Percentiles rank a stretch among this genome's conserved stretches.
Conservation (phyloP, 2,888 invertebrate genomes). For the Drosophila neonasuta region DNA sequence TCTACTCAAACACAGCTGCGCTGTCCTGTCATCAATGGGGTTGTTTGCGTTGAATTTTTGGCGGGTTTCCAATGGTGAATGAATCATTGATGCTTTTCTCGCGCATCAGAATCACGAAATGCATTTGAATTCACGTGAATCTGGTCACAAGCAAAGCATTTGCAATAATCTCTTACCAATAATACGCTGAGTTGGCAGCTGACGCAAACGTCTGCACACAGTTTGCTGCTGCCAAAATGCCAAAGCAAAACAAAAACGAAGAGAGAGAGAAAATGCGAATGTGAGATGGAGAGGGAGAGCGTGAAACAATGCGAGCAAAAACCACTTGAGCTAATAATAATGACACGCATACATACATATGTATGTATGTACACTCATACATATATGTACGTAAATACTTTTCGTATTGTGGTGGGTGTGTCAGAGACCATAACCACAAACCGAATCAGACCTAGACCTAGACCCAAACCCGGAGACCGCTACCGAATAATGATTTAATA, state of each 20-base stretch:
- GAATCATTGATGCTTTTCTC: constrained; percentile 20
- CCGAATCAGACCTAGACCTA: constrained; percentile 7
- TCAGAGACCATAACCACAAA: constrained; percentile 8
- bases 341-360: neutral
- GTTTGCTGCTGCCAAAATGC: constrained; percentile 14
- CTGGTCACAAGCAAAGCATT: neutral
- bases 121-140: constrained; percentile 18
- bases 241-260: constrained; percentile 39
- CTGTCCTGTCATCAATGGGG: constrained; percentile 25
- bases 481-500: constrained; percentile 7
- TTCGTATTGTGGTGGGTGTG: constrained; percentile 32
- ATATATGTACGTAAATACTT: neutral
- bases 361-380: too few species aligned
- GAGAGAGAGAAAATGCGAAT: constrained; percentile 4
- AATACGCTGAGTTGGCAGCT: constrained; percentile 52
- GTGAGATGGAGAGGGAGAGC: neutral
- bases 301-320: neutral
- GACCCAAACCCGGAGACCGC: constrained; percentile 8
- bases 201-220: constrained; percentile 19
- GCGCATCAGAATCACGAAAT: constrained; percentile 1
- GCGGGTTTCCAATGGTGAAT: constrained; percentile 31
- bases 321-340: constrained; percentile 24
- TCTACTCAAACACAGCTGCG: constrained; percentile 33
- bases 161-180: constrained; percentile 2
- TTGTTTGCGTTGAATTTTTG: constrained; percentile 32